Conservation (phyloP, 2,888 invertebrate genomes). For the Gandaritis pyraliata region DNA sequence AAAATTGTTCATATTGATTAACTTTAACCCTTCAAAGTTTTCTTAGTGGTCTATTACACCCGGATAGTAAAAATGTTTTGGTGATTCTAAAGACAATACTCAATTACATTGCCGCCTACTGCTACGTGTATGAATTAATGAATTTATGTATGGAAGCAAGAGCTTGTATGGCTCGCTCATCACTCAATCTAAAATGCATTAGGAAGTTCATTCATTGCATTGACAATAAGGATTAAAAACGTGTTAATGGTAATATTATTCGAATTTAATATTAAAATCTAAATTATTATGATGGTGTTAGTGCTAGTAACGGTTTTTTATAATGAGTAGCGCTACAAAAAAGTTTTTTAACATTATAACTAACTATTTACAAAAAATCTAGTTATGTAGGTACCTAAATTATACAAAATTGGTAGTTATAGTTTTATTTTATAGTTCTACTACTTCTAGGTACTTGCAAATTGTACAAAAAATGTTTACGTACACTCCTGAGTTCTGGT, state of each 20-base stretch:
- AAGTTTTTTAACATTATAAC: too few relatives aligned
- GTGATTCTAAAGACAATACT: conserved; percentile 79
- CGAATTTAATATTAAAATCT: conserved; percentile 1
- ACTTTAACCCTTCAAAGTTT: too few relatives aligned
- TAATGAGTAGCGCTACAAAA: conserved; percentile 5
- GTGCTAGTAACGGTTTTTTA: background rate
- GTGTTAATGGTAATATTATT: conserved; percentile 29
- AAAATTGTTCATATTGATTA: too few relatives aligned
- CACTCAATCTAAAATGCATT: conserved; percentile 45
- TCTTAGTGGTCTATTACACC: too few relatives aligned
- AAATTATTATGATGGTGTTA: background rate
- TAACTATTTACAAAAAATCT: too few relatives aligned
- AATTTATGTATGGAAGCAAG: conserved; percentile 29
- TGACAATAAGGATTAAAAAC: conserved; percentile 28
- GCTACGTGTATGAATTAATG: conserved; percentile 46
- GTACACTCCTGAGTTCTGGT: too few relatives aligned
- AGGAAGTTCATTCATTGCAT: conserved; percentile 37
- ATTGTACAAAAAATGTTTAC: too few relatives aligned
- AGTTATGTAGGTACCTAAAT: too few relatives aligned
- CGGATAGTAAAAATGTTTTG: too few relatives aligned
- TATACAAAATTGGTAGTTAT: too few relatives aligned
- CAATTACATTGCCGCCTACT: conserved; percentile 74
- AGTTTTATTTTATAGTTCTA: too few relatives aligned
- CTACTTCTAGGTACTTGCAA: too few relatives aligned
- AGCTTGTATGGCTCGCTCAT: conserved; percentile 53